Base-by-base conservation (phyloP, 2,888 invertebrate genomes). In the Ophion obscuratus region DNA sequence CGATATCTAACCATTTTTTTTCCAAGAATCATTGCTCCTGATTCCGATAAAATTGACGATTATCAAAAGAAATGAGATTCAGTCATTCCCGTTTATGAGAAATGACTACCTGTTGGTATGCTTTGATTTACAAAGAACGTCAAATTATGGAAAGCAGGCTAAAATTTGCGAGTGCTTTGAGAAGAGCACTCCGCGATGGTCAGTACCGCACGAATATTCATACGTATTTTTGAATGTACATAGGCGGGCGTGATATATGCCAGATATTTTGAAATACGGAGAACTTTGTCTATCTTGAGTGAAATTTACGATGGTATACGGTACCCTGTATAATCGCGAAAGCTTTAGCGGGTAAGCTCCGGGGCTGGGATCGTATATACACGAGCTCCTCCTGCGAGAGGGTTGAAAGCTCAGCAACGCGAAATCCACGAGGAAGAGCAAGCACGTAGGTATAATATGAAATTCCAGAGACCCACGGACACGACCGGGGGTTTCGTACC, bases 351-450 rank as follows among this genome's bases (percentile, higher is more conserved):
- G 57, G 59, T 76, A 73, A 80, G 82, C 40, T 17, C 11, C 57
- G 71, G 4, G 27, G 31, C 6, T 11, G 24, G 10, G 44, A 47
- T 68, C 67, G 67, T 53, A n/a, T 57, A 73, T 31, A 44, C 70
- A 40, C 36, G 64, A 61, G 62, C 53, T 31, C 64, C 31, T 61
- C 44, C 64, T 27, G 47, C 64, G 40, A 93, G 92, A 91, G 92
- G 90, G 93, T 94, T 95, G 95, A 95, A 95, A 95, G 93, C 94
- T 94, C 94, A 95, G 44, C 57, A 57, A 95, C 95, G 95, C 95
- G 90, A 90, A 91, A 87, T 89, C 89, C 87, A 85, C 57, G n/a
- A 61, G 70, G 24, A 53, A 64, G 61, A 53, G 53, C 31, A 82
- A 87, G 86, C 83, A 81, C 76, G 77, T 84, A 86, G 79, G 81